Conservation (phyloP, 2,113 vertebrate species). For the Psophia crepitans region DNA sequence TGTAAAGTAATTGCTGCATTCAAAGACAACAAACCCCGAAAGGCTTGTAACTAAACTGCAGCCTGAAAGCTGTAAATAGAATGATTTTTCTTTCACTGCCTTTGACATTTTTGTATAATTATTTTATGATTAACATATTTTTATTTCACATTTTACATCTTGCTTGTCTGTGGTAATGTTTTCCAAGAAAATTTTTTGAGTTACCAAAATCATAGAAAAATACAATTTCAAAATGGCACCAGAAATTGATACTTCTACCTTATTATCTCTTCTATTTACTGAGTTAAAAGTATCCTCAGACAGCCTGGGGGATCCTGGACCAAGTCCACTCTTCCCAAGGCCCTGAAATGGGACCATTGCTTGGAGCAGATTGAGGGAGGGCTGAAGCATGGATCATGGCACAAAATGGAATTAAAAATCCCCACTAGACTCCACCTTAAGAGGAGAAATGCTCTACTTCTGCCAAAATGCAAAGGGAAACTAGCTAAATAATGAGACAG, state of each 20-base stretch:
- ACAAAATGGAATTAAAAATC: neutral
- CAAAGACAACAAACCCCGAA: neutral
- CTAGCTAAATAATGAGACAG: neutral
- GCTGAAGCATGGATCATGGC: neutral
- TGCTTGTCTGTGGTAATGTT: neutral
- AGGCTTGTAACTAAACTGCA: neutral
- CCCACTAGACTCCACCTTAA: neutral
- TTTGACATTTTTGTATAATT: neutral
- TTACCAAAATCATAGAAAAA: neutral
- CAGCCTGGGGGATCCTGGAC: neutral
- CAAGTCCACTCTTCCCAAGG: neutral
- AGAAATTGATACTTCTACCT: neutral
- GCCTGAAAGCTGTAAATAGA: neutral
- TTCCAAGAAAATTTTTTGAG: neutral
- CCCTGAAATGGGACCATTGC: neutral
- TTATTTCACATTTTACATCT: neutral
- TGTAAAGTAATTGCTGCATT: neutral
- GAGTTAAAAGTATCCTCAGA: neutral
- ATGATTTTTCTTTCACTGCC: neutral
- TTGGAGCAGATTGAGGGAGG: neutral
- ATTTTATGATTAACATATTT: neutral
- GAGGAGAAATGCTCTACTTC: neutral
- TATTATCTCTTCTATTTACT: neutral
- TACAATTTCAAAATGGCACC: neutral
- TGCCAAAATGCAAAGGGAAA: neutral